These are phyloP conservation scores for Platyscapa corneri DNA, from an alignment of 1,140 invertebrate genomes.

Conservation along the genomic window DNA sequence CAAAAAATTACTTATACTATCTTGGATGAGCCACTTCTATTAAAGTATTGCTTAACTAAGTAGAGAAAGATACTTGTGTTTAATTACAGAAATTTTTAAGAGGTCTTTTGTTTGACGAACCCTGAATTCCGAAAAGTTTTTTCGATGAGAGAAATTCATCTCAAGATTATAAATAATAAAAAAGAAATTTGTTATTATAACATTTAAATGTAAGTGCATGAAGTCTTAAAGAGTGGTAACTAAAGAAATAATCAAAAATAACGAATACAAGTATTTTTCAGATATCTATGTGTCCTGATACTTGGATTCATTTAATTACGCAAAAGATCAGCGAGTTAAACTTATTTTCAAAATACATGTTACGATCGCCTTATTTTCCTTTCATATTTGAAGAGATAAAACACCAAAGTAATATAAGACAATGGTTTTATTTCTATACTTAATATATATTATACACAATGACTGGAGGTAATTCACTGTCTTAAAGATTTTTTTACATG, in stretches of 20 bases:
- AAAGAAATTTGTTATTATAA: not conserved
- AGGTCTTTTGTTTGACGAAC: not conserved
- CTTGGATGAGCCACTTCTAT: not conserved
- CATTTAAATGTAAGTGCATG: not conserved
- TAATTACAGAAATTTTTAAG: not conserved
- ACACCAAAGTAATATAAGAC: too few species aligned
- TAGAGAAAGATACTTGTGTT: not conserved
- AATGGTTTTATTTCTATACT: too few species aligned
- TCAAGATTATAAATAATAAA: not conserved
- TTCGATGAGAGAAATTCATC: not conserved
- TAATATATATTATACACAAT: too few species aligned
- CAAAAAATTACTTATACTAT: not conserved
- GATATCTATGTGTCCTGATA: not conserved
- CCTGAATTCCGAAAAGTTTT: not conserved
- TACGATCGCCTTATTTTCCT: not conserved
- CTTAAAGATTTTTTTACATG: too few species aligned
- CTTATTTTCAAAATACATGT: not conserved
- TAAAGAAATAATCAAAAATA: not conserved
- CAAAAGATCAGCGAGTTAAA: not conserved
- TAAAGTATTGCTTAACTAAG: not conserved
- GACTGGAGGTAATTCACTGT: too few species aligned
- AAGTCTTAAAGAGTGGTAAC: not conserved
- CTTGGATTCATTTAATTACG: constrained; percentile 2
- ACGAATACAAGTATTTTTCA: not conserved
- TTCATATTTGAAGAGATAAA: too few species aligned